Base-by-base conservation (phyloP, 2,888 invertebrate species). In the Cordilura impudica region DNA sequence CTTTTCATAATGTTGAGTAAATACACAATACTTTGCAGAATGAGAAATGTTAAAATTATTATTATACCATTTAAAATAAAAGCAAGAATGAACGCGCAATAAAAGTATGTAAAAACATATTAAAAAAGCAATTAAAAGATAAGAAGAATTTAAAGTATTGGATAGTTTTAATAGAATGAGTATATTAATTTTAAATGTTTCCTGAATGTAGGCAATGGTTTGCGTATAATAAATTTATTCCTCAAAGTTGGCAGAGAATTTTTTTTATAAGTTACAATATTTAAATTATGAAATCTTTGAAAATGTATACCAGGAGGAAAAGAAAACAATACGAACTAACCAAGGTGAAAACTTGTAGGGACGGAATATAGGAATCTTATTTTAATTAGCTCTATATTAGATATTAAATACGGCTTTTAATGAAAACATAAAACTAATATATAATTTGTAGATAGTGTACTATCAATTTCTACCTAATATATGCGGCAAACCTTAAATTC, bases 121-220 rank as follows among this genome's bases (percentile, higher is more conserved):
- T 61, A 31, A 67, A 79, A 79, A 79, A 72, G 39, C 79, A 75
- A 79, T 79, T 79, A 79, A 78, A 74, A 71, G 78, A 79, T 79
- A 79, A 74, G 54, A 66, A 66, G 53, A 54, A 66, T 71, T 63
- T 79, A 53, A 69, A 45, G 45, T 73, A 65, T 60, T 35, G 69
- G n/a, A n/a, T n/a, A n/a, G n/a, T n/a, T n/a, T n/a, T n/a, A n/a
- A n/a, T n/a, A n/a, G n/a, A n/a, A n/a, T n/a, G n/a, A n/a, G n/a
- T n/a, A 61, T 67, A 21, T 47, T 26, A 14, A 23, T 26, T 23
- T 6, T 12, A 1, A 5, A 1, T 6, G 1, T 12, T 3, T 10
- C 43, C 63, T 58, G 63, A 61, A 70, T 63, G 39, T 75, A 69
- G 47, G n/a, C 4, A 39, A 39, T 4, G 8, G 5, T 31, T 26